phyloP scores from a whole-genome alignment of 2,113 vertebrate genomes.

The Cynoglossus semilaevis region DNA sequence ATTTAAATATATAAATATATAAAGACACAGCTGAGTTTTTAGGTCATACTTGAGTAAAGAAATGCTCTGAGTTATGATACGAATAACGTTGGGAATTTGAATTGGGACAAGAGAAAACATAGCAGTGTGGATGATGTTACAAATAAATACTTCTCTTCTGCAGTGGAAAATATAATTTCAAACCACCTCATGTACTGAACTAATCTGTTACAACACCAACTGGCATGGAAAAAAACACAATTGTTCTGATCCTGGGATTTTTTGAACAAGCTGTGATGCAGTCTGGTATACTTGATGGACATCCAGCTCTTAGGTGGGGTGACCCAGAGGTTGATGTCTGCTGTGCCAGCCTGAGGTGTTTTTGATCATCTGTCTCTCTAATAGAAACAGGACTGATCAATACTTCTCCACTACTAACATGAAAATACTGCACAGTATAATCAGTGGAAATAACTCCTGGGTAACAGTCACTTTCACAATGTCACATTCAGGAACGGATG shows the following conservation, averaged over 20 bases:
- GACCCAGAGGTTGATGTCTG: background rate
- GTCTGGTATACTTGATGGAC: background rate
- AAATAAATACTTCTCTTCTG: too few relatives aligned
- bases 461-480: conserved; percentile 5
- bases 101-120: too few relatives aligned
- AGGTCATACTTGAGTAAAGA: too few relatives aligned
- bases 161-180: too few relatives aligned
- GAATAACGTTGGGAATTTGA: background rate
- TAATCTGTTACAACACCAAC: too few relatives aligned
- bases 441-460: conserved; percentile 11
- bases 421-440: conserved; percentile 25
- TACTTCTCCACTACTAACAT: conserved; percentile 29
- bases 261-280: background rate
- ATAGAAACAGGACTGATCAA: conserved; percentile 26
- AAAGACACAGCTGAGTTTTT: too few relatives aligned
- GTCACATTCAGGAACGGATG: background rate
- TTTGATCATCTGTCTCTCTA: conserved; percentile 4
- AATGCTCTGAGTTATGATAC: too few relatives aligned
- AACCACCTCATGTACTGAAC: too few relatives aligned
- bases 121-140: background rate
- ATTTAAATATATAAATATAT: too few relatives aligned
- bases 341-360: conserved; percentile 11
- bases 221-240: background rate
- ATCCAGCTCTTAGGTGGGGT: background rate
- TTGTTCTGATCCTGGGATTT: background rate